Evolutionary conservation across 1,140 invertebrate genomes (phyloP).

Genomic region (Drosophila neocordata): DNA sequence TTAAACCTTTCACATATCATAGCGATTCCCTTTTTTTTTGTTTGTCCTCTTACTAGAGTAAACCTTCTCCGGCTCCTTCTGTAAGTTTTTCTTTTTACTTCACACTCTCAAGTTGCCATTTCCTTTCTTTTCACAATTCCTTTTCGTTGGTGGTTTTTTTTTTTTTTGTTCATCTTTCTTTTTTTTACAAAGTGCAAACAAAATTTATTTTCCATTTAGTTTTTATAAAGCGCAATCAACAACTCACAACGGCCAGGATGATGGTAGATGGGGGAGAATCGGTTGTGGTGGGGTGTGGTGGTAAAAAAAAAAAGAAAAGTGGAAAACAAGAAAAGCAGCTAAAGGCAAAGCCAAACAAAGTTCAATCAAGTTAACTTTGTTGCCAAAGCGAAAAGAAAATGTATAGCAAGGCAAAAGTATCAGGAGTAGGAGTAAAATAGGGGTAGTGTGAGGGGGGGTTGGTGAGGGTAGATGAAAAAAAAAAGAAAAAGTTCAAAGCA

Average conservation of each 20-base stretch:
- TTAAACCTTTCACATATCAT: constrained; percentile 45
- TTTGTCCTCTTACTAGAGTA: constrained; percentile 6
- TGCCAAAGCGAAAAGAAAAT: constrained; percentile 58
- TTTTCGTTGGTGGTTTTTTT: constrained; percentile 3
- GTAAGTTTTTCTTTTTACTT: constrained; percentile 56
- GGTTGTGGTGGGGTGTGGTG: no score
- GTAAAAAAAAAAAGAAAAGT: constrained; percentile 39
- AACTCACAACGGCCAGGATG: constrained; percentile 44
- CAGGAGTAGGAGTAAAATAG: neutral
- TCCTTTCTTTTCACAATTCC: constrained; percentile 50
- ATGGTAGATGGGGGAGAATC: constrained; percentile 3
- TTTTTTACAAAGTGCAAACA: constrained; percentile 70
- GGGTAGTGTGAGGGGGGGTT: neutral
- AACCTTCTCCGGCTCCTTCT: constrained; percentile 23
- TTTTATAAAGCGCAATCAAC: constrained; percentile 73
- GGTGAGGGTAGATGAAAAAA: no score
- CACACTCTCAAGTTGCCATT: constrained; percentile 73
- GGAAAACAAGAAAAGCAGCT: constrained; percentile 64
- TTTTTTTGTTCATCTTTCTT: constrained; percentile 26
- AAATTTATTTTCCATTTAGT: constrained; percentile 82
- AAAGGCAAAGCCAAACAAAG: constrained; percentile 80
- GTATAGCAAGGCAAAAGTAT: constrained; percentile 19
- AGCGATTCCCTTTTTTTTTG: no score
- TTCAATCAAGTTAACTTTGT: constrained; percentile 82
- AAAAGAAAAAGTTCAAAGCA: constrained; percentile 66